These are phyloP conservation scores for Acanthurus tractus DNA, from an alignment of 2,797 vertebrate genomes.

Conservation along the genomic window DNA sequence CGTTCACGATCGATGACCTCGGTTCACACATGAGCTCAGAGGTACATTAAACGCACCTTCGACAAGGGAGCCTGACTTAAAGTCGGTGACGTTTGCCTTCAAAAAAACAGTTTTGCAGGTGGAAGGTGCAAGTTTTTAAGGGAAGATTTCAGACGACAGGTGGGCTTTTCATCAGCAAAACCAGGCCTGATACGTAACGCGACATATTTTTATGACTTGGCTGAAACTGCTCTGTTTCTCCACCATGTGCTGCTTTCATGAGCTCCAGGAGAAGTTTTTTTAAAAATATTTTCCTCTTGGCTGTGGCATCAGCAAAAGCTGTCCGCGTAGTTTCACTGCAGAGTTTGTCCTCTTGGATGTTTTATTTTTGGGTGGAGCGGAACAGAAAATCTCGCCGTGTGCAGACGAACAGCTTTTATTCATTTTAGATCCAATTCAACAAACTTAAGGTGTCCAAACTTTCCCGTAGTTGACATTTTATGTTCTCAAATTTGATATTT, in stretches of 20 bases:
- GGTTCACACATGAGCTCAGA: too few species aligned
- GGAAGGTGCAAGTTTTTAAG: too few species aligned
- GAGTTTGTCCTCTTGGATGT: background rate
- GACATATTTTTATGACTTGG: background rate
- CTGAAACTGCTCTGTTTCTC: background rate
- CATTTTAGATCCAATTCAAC: background rate
- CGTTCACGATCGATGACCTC: too few species aligned
- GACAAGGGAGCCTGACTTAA: too few species aligned
- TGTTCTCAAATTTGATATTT: background rate
- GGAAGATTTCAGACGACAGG: too few species aligned
- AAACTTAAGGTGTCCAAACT: background rate
- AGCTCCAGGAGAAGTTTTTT: background rate
- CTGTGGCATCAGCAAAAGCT: too few species aligned
- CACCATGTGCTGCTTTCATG: background rate
- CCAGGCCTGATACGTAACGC: too few species aligned
- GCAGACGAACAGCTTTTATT: slow-evolving; percentile 12
- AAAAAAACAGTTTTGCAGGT: too few species aligned
- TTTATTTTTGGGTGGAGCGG: background rate
- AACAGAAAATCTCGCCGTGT: background rate
- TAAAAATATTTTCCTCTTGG: slow-evolving; percentile 1
- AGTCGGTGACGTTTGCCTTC: too few species aligned
- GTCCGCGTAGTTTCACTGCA: background rate
- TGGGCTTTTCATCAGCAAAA: too few species aligned
- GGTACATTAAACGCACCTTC: too few species aligned
- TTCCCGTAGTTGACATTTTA: background rate